Evolutionary conservation across 2,797 vertebrate genomes (phyloP).

Genomic region (Potorous gilbertii): DNA sequence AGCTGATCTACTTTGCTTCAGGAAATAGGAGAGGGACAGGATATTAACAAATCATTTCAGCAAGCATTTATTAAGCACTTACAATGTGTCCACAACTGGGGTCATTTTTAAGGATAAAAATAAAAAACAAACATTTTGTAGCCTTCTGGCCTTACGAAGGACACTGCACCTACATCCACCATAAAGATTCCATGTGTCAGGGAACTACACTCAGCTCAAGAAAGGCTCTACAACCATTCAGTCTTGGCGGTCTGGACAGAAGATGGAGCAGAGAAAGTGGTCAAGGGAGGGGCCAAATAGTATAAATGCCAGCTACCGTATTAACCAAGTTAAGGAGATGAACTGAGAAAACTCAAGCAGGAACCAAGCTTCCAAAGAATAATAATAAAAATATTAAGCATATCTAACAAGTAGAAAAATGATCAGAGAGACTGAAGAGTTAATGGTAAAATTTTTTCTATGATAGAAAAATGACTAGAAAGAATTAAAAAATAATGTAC

Average conservation of each 20-base stretch:
- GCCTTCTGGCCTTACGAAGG: not conserved
- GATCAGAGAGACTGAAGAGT: not conserved
- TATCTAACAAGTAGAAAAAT: not conserved
- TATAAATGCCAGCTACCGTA: not conserved
- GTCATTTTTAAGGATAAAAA: not conserved
- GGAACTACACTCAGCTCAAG: not conserved
- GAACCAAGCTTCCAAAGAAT: not conserved
- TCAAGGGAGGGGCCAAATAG: not conserved
- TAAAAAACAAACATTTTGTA: not conserved
- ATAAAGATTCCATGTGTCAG: not conserved
- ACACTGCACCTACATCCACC: not conserved
- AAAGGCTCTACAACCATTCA: not conserved
- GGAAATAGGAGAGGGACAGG: not conserved
- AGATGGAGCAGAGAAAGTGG: not conserved
- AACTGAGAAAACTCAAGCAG: not conserved
- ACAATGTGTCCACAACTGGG: not conserved
- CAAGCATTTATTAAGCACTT: not conserved
- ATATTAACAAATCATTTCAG: not conserved
- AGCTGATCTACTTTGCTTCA: not conserved
- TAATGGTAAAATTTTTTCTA: not conserved
- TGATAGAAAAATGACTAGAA: not conserved
- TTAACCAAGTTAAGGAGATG: not conserved
- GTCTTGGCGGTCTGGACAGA: not conserved
- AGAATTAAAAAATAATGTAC: not conserved
- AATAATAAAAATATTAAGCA: not conserved